phyloP scores from a whole-genome alignment of 2,797 vertebrate species.

The Lepidocolaptes lacrymiger region DNA sequence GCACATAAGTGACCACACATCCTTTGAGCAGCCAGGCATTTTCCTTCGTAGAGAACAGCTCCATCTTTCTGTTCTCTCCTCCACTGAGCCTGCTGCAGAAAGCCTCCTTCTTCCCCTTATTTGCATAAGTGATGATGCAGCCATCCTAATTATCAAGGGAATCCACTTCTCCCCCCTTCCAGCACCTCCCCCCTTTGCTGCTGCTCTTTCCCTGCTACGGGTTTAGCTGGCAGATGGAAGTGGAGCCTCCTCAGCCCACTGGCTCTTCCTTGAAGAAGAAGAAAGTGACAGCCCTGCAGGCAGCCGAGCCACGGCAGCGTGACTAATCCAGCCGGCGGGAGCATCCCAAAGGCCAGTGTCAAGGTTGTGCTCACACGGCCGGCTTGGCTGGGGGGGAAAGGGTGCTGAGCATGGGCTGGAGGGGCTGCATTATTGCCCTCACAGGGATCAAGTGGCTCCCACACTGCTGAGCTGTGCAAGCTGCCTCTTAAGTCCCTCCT shows the following conservation, averaged over 20 bases:
- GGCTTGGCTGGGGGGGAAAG: background rate
- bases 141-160: conserved; percentile 41
- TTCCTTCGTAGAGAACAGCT: background rate
- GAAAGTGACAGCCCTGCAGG: conserved; percentile 70
- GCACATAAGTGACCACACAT: rapidly evolving
- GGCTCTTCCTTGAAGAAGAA: conserved; percentile 67
- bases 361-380: background rate
- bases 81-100: background rate
- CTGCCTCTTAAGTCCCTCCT: background rate
- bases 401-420: background rate
- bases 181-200: conserved; percentile 43
- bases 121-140: conserved; percentile 59
- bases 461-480: background rate
- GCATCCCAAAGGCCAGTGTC: background rate
- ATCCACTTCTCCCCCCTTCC: conserved; percentile 9
- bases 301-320: background rate
- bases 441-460: rapidly evolving
- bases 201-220: conserved; percentile 55
- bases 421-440: background rate
- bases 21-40: background rate
- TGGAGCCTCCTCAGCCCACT: conserved; percentile 64
- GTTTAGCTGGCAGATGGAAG: conserved; percentile 60
- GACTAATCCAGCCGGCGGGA: background rate
- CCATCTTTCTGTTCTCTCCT: background rate
- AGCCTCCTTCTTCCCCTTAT: background rate